A percentile compares a stretch with the other conserved stretches of the same genome.
phyloP scores from a whole-genome alignment of 2,797 vertebrate species.

The Scyliorhinus canicula region DNA sequence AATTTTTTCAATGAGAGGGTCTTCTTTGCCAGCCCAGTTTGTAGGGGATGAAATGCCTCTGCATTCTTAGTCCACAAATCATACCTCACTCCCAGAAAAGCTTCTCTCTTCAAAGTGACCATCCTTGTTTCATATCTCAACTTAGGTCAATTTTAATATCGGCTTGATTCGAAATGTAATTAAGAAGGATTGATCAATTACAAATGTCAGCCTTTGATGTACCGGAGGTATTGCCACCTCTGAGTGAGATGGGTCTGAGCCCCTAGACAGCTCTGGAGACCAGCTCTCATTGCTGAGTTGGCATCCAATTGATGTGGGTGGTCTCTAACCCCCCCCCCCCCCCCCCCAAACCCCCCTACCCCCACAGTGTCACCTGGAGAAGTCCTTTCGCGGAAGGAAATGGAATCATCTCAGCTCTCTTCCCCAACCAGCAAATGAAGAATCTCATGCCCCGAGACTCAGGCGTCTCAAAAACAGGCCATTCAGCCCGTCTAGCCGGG shows the following conservation, averaged over 20 bases:
- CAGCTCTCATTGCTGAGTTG: background rate
- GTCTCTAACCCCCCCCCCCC: too few species aligned
- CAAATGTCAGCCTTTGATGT: background rate
- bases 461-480: background rate
- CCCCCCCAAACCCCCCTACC: background rate
- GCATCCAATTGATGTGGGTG: background rate
- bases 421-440: background rate
- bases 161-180: background rate
- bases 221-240: background rate
- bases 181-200: background rate
- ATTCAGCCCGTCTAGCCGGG: background rate
- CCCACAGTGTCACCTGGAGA: background rate
- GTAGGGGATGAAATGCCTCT: background rate
- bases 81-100: too few species aligned
- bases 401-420: background rate
- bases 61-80: too few species aligned
- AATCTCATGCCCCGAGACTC: too few species aligned
- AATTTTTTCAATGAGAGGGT: too few species aligned
- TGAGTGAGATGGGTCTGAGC: background rate
- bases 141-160: background rate
- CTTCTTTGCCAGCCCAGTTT: background rate
- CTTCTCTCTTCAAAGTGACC: background rate
- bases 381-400: background rate
- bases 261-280: background rate
- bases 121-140: background rate